phyloP scores from a whole-genome alignment of 2,888 invertebrate genomes.

The Meteorus cinctellus region DNA sequence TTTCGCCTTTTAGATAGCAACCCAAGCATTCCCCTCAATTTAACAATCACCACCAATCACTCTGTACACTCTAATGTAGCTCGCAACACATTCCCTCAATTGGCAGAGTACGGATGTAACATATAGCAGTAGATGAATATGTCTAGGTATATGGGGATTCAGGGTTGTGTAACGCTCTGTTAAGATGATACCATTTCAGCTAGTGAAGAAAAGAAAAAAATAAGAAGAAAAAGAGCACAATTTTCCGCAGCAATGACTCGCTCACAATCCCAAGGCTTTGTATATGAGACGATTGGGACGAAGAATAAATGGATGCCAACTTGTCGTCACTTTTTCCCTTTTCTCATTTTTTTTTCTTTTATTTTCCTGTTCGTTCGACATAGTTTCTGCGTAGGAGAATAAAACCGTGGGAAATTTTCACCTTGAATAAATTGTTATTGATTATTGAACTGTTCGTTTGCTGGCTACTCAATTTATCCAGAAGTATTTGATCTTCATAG shows the following conservation, averaged over 20 bases:
- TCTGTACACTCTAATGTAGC: slow-evolving; percentile 11
- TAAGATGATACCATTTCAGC: slow-evolving; percentile 19
- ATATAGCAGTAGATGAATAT: slow-evolving; percentile 14
- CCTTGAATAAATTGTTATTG: no score
- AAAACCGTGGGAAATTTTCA: no score
- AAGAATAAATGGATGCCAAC: slow-evolving; percentile 1
- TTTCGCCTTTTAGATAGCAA: not conserved
- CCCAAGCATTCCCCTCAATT: slow-evolving; percentile 10
- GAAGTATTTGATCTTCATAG: no score
- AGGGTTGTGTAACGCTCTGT: slow-evolving; percentile 29
- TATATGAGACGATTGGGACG: not conserved
- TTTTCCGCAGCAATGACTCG: slow-evolving; percentile 13
- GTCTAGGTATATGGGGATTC: not conserved
- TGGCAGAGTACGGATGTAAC: slow-evolving; percentile 1
- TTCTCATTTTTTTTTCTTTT: not conserved
- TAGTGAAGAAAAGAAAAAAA: not conserved
- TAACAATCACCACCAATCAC: slow-evolving; percentile 13
- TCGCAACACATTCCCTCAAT: slow-evolving; percentile 42
- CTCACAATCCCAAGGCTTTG: slow-evolving; percentile 12
- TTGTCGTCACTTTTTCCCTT: not conserved
- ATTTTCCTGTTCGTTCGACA: no score
- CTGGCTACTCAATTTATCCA: no score
- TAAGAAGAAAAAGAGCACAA: not conserved
- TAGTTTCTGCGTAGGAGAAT: no score
- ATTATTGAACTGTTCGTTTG: no score